Percentiles rank a stretch among this genome's conserved stretches.
Evolutionary conservation across 2,113 vertebrate species (phyloP).

Genomic region (Engraulis encrasicolus): DNA sequence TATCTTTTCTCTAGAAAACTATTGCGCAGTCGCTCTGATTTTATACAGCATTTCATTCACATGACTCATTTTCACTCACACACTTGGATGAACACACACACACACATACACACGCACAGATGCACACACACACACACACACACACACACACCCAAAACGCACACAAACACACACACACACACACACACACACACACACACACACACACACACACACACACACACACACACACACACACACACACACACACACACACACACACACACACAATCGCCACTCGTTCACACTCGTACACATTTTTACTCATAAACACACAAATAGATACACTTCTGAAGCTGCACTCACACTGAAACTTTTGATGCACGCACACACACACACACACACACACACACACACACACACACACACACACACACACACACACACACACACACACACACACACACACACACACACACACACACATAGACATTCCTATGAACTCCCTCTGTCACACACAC

Average conservation of each 20-base stretch:
- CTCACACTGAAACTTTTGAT: neutral
- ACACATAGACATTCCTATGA: no score
- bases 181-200: neutral
- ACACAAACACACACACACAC: constrained; percentile 3
- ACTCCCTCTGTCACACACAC: no score
- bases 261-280: constrained; percentile 12
- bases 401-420: constrained; percentile 21
- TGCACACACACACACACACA: no score
- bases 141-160: constrained; percentile 24
- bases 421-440: constrained; percentile 2
- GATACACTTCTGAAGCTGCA: constrained; percentile 24
- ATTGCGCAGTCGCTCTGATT: constrained; percentile 1
- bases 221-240: constrained; percentile 24
- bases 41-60: constrained; percentile 16
- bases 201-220: constrained; percentile 6
- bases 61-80: neutral
- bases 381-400: constrained; percentile 29
- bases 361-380: constrained; percentile 27
- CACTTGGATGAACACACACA: neutral
- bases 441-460: constrained; percentile 27
- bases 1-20: constrained; percentile 5
- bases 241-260: constrained; percentile 31
- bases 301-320: constrained; percentile 23
- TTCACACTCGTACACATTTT: neutral
- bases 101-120: no score